Conservation (phyloP, 2,113 vertebrate species). For the Mionectes macconnelli region DNA sequence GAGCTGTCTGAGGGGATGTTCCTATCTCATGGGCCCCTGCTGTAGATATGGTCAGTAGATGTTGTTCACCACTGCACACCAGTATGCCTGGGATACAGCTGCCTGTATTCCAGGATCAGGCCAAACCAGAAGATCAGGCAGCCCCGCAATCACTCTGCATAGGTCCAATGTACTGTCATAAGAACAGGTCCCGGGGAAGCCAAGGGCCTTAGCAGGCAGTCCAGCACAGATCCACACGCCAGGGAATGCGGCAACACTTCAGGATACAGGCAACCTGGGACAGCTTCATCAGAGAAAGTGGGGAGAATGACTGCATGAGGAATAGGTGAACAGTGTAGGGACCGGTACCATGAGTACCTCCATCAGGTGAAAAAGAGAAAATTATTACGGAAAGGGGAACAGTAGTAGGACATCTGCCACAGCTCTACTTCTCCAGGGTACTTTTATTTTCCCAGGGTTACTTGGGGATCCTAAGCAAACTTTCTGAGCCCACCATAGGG, state of each 20-base stretch:
- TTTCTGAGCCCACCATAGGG: background rate
- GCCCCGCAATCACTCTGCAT: background rate
- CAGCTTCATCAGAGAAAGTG: background rate
- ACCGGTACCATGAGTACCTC: background rate
- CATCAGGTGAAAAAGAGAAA: background rate
- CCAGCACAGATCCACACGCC: background rate
- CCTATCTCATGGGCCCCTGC: background rate
- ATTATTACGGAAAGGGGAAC: background rate
- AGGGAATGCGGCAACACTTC: background rate
- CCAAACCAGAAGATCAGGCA: background rate
- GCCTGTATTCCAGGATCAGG: background rate
- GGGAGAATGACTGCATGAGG: accelerated
- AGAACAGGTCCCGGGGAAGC: background rate
- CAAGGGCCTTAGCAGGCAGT: background rate
- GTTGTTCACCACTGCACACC: background rate
- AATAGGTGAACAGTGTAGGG: background rate
- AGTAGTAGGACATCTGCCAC: background rate
- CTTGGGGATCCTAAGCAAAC: background rate
- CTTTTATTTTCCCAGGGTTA: background rate
- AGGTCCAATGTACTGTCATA: background rate
- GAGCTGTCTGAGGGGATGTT: background rate
- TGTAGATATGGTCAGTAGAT: too few relatives aligned
- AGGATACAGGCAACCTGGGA: background rate
- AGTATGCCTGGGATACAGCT: too few relatives aligned
- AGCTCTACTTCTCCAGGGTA: background rate